phyloP scores from a whole-genome alignment of 2,888 invertebrate genomes.

The Chesias legatella region DNA sequence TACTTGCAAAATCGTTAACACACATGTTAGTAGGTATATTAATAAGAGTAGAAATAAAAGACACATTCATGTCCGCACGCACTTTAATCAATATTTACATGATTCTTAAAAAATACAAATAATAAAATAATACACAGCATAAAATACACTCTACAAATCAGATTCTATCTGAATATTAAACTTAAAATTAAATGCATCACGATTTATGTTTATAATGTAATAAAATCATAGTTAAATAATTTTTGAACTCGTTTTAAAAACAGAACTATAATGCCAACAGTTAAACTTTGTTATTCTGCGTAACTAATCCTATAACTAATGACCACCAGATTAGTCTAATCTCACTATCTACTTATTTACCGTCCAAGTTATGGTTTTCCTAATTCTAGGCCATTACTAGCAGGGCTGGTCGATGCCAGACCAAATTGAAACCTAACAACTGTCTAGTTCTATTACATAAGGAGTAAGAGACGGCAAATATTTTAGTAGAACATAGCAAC shows the following conservation, averaged over 20 bases:
- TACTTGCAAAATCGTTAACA: conserved; percentile 1
- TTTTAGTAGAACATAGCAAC: too few species aligned
- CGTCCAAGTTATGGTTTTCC: not conserved
- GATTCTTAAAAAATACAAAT: conserved; percentile 23
- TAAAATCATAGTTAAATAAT: too few species aligned
- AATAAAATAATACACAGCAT: conserved; percentile 20
- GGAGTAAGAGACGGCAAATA: too few species aligned
- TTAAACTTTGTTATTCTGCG: not conserved
- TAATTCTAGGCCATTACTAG: too few species aligned
- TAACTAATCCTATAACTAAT: not conserved
- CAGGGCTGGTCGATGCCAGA: too few species aligned
- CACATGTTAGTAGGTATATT: conserved; percentile 1
- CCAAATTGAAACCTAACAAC: too few species aligned
- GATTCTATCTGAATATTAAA: conserved; percentile 45
- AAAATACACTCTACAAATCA: conserved; percentile 39
- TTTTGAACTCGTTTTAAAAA: too few species aligned
- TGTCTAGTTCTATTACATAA: too few species aligned
- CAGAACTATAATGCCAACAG: too few species aligned
- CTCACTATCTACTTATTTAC: conserved; percentile 11
- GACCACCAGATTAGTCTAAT: conserved; percentile 13
- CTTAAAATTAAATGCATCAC: conserved; percentile 4
- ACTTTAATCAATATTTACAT: conserved; percentile 26
- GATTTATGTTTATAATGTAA: too few species aligned
- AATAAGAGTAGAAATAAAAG: not conserved
- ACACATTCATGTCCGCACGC: conserved; percentile 11